Conservation (phyloP, 1,140 invertebrate genomes). For the Drosophila fuyamai region DNA sequence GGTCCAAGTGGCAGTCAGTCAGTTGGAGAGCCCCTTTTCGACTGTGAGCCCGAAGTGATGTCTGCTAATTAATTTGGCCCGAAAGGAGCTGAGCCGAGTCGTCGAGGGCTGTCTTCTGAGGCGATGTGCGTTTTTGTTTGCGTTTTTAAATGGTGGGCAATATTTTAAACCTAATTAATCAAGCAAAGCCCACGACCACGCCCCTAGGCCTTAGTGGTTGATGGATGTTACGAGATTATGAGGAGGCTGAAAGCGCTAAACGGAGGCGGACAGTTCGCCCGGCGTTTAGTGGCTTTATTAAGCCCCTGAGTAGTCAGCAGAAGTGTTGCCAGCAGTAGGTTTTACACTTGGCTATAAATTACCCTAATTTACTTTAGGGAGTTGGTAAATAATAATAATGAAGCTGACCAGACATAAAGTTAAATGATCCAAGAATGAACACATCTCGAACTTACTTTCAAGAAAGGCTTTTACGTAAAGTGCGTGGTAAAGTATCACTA, state of each 20-base stretch:
- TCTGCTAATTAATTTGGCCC: slow-evolving; percentile 75
- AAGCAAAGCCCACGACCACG: slow-evolving; percentile 47
- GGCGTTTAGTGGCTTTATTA: slow-evolving; percentile 53
- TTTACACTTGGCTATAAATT: slow-evolving; percentile 4
- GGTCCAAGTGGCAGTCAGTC: slow-evolving; percentile 36
- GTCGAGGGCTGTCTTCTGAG: slow-evolving; percentile 15
- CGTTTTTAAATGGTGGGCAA: slow-evolving; percentile 73
- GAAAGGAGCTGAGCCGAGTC: slow-evolving; percentile 33
- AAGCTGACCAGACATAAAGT: neutral
- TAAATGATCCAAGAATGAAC: neutral
- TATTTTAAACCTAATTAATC: slow-evolving; percentile 82
- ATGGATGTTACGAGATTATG: slow-evolving; percentile 56
- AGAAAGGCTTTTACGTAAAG: no score
- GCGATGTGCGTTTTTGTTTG: slow-evolving; percentile 44
- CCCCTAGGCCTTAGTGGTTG: slow-evolving; percentile 32
- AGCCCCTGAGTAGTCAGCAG: neutral
- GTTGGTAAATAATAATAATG: neutral
- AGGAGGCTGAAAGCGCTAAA: slow-evolving; percentile 49
- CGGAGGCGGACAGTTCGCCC: slow-evolving; percentile 46
- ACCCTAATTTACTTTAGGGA: neutral
- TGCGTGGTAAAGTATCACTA: no score
- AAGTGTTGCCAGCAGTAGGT: neutral
- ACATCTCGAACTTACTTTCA: no score
- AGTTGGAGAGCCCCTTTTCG: slow-evolving; percentile 3
- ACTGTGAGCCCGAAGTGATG: slow-evolving; percentile 49